These are phyloP conservation scores for Polia nebulosa DNA, from an alignment of 2,888 invertebrate species.

Conservation along the genomic window DNA sequence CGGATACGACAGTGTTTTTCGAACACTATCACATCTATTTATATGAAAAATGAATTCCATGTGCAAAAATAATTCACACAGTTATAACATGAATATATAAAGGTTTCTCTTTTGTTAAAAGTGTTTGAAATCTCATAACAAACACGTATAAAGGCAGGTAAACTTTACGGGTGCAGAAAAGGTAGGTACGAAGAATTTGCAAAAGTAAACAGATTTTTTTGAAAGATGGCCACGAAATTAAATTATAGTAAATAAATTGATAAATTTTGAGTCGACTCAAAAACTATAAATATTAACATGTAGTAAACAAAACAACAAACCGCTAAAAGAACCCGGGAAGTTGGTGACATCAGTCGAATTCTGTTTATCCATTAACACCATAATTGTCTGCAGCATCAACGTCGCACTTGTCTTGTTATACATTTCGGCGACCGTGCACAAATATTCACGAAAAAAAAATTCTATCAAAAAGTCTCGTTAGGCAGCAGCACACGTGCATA, in stretches of 20 bases:
- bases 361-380: constrained; percentile 88
- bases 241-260: no score
- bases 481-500: constrained; percentile 63
- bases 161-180: constrained; percentile 4
- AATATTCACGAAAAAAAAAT: constrained; percentile 54
- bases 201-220: not conserved
- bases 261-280: not conserved
- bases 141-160: constrained; percentile 5
- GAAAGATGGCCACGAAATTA: not conserved
- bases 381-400: constrained; percentile 88
- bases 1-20: constrained; percentile 33
- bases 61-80: not conserved
- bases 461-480: constrained; percentile 18
- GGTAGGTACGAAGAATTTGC: constrained; percentile 6
- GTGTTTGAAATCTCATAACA: not conserved
- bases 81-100: not conserved
- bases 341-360: constrained; percentile 85
- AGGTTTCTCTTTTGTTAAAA: not conserved
- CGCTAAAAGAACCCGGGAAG: constrained; percentile 80
- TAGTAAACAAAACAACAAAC: constrained; percentile 75
- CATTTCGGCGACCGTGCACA: constrained; percentile 74
- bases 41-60: constrained; percentile 14
- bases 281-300: constrained; percentile 7
- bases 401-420: constrained; percentile 88
- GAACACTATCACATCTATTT: constrained; percentile 21